Conservation (phyloP, 30 jellyfish, hydroid and myxozoan genomes). For the Turritopsis rubra region DNA sequence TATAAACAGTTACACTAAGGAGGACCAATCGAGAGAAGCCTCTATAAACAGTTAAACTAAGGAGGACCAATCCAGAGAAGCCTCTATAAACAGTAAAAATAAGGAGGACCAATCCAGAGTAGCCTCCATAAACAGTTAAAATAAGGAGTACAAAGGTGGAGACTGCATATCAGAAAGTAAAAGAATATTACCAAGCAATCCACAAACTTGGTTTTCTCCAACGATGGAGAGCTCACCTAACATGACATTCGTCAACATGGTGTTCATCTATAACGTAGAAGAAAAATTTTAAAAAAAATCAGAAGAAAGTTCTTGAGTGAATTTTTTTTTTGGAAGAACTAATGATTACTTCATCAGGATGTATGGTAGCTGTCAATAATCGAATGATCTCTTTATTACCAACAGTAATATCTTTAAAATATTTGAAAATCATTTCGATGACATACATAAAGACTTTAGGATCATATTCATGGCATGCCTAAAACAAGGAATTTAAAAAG, state of each 20-base stretch:
- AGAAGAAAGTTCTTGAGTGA: not conserved
- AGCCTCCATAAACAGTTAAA: constrained; percentile 1
- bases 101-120: no score
- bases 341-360: constrained; percentile 72
- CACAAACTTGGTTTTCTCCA: constrained; percentile 90
- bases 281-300: not conserved
- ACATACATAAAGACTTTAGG: constrained; percentile 57
- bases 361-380: constrained; percentile 52
- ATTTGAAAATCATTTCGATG: constrained; percentile 44
- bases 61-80: no score
- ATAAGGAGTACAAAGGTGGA: no score
- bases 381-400: constrained; percentile 63
- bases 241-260: constrained; percentile 42
- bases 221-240: constrained; percentile 55
- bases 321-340: not conserved
- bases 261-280: constrained; percentile 43
- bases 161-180: not conserved
- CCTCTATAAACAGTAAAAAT: no score
- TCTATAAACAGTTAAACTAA: no score
- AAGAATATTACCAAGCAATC: constrained; percentile 47
- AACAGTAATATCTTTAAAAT: constrained; percentile 46
- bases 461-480: constrained; percentile 81
- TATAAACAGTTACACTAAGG: no score
- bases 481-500: not conserved
- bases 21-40: no score